Evolutionary conservation across 2,113 vertebrate genomes (phyloP), one percentile per base, ranked within the genome.

Genomic region (Xiphorhynchus elegans): DNA sequence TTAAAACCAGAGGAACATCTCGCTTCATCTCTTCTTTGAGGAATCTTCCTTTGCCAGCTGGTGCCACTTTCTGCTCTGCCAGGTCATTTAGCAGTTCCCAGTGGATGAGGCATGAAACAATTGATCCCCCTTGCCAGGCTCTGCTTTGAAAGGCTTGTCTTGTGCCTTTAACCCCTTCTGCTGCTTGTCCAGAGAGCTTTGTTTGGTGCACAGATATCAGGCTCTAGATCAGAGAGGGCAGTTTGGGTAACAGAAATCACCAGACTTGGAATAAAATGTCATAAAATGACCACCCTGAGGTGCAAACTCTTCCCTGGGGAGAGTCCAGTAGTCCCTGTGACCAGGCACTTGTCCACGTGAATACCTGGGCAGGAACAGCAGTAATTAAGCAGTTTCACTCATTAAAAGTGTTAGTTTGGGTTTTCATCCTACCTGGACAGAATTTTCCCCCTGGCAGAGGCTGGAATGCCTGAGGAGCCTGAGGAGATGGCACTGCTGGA

Each of bases 381-480:
- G 35, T 25, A 50, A 4, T n/a, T 11, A 12, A 46, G 53, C 68
- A 49, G 49, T 46, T 40, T 31, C 35, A 6, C 31, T 28, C 13
- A 2, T 25, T 52, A n/a, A 33, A 28, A 47, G 23, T 3, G 0
- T 6, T 62, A 37, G 23, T 21, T 35, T 76, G 60, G 10, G 2
- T 68, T 81, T 44, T 42, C 3, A 10, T 33, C 72, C 47, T 75
- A 39, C 39, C 56, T 78, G 17, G 35, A 2, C 8, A 49, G 53
- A 67, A 60, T 35, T 74, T 64, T 29, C 70, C 64, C 68, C 29
- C 3, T 2, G 11, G 89, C 68, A 86, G 47, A 0, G 31, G 37
- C 91, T 25, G 37, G 68, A 28, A 44, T 1, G 82, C 72, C 84
- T 29, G 89, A 2, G 7, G 89, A 64, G 84, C 66, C 80, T 86